phyloP scores from a whole-genome alignment of 2,113 vertebrate species.

The Thermophis baileyi region DNA sequence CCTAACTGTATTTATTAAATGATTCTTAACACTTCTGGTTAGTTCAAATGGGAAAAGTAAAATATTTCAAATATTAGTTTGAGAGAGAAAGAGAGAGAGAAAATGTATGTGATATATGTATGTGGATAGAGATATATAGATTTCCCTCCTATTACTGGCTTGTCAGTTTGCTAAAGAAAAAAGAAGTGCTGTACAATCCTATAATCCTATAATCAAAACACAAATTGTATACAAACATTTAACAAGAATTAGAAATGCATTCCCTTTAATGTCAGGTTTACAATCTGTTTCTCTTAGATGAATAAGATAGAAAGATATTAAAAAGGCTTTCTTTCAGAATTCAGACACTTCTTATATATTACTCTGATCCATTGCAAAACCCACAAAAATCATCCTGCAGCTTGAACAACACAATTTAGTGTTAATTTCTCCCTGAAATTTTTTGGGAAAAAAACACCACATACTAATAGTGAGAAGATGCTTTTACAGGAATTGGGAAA shows the following conservation, averaged over 20 bases:
- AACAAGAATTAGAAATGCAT: neutral
- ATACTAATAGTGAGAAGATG: neutral
- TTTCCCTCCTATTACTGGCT: neutral
- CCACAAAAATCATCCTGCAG: neutral
- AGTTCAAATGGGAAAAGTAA: neutral
- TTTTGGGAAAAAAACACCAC: neutral
- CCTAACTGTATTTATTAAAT: neutral
- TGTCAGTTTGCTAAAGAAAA: neutral
- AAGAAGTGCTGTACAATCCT: neutral
- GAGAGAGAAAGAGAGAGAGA: neutral
- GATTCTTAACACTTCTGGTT: neutral
- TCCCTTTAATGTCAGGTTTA: neutral
- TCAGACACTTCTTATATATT: neutral
- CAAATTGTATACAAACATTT: neutral
- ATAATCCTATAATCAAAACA: neutral
- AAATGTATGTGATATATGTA: neutral
- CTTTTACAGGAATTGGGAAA: neutral
- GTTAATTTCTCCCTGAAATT: neutral
- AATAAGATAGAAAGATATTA: neutral
- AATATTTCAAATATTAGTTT: neutral
- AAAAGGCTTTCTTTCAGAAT: neutral
- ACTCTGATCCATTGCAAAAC: neutral
- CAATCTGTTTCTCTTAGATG: neutral
- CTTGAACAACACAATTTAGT: neutral
- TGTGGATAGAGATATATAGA: neutral